These are phyloP conservation scores for Coelinius sp. DNA, from an alignment of 2,888 invertebrate genomes.

Conservation along the genomic window DNA sequence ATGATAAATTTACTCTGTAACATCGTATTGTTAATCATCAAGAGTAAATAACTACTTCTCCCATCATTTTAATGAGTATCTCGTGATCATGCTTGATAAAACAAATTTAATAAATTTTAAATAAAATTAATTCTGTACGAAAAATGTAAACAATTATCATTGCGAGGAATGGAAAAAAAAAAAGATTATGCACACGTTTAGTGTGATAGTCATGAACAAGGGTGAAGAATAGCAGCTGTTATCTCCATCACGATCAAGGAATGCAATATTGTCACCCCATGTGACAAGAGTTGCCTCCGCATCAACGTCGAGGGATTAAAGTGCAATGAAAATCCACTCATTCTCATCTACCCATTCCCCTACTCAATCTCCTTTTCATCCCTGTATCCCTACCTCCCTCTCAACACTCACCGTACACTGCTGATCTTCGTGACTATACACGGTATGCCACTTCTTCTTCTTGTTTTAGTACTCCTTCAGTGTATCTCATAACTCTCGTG, in stretches of 20 bases:
- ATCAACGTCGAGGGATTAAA: conserved; percentile 68
- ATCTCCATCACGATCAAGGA: conserved; percentile 70
- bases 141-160: background rate
- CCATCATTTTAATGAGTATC: background rate
- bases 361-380: background rate
- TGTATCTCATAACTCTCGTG: background rate
- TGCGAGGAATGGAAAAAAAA: conserved; percentile 14
- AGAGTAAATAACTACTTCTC: background rate
- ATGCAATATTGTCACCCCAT: conserved; percentile 71
- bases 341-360: conserved; percentile 57
- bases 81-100: too few species aligned
- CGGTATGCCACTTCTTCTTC: conserved; percentile 19
- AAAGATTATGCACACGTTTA: background rate
- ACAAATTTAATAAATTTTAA: too few species aligned
- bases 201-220: conserved; percentile 5
- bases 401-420: background rate
- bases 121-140: background rate
- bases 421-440: conserved; percentile 19
- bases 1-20: background rate
- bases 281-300: conserved; percentile 69
- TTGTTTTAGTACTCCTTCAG: background rate
- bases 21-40: background rate
- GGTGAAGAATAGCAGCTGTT: conserved; percentile 56
- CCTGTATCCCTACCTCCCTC: background rate
- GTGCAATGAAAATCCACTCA: conserved; percentile 68